phyloP scores from a whole-genome alignment of 1,140 invertebrate species.

The Lepidurus couesii region DNA sequence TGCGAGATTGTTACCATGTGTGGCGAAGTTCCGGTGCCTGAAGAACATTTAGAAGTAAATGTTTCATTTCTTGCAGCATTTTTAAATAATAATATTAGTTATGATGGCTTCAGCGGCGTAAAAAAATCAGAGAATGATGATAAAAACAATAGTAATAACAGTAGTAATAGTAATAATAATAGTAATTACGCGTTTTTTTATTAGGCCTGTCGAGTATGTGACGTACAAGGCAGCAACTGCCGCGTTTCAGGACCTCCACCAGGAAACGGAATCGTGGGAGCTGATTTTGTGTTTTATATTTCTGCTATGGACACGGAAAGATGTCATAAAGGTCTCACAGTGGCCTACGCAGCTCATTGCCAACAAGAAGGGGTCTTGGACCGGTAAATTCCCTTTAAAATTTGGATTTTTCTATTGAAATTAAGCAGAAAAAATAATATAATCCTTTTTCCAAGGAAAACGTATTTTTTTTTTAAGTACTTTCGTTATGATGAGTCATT shows the following conservation, averaged over 20 bases:
- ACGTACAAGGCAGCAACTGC: constrained; percentile 74
- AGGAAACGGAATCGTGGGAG: constrained; percentile 67
- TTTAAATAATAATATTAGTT: not conserved
- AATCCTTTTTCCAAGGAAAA: too few relatives aligned
- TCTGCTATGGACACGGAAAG: constrained; percentile 87
- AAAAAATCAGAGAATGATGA: not conserved
- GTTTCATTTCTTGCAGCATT: not conserved
- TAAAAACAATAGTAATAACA: constrained; percentile 2
- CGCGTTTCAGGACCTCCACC: constrained; percentile 45
- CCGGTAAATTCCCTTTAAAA: constrained; percentile 52
- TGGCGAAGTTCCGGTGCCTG: constrained; percentile 86
- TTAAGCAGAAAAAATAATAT: too few relatives aligned
- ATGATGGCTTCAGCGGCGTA: not conserved
- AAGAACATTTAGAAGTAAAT: constrained; percentile 84
- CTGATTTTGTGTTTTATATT: constrained; percentile 96
- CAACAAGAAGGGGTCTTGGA: constrained; percentile 90
- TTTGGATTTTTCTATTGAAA: too few relatives aligned
- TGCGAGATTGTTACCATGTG: constrained; percentile 84
- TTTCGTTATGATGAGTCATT: too few relatives aligned
- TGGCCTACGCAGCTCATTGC: constrained; percentile 97
- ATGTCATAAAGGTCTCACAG: constrained; percentile 82
- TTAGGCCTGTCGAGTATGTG: constrained; percentile 79
- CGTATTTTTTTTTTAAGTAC: too few relatives aligned
- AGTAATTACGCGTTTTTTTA: constrained; percentile 37
- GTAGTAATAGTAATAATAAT: not conserved